Base-by-base conservation (phyloP, 2,113 vertebrate species). In the Passer domesticus region DNA sequence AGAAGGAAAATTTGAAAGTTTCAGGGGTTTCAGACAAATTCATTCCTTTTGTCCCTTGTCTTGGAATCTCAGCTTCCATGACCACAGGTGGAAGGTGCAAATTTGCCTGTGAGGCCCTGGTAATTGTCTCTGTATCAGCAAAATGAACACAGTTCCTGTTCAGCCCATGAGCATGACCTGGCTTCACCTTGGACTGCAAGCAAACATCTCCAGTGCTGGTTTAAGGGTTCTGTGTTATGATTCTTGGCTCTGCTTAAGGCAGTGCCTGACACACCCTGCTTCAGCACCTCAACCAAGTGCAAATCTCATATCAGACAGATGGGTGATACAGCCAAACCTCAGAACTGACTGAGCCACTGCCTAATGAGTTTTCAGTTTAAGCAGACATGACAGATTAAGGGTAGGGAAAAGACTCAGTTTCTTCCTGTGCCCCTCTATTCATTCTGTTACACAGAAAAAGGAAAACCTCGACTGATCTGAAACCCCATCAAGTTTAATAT, bases 311-410 rank as follows among this genome's bases (percentile, higher is more conserved):
- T 81, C 69, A 68, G 41, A 27, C 23, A 49, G 7, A 11, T 18
- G 13, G 15, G 2, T 62, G 66, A 66, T 43, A 25, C 0, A 58
- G 37, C 47, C 50, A 69, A 39, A 87, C 17, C 46, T 92, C 59
- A 44, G 50, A 67, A 30, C 47, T 52, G 24, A 47, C n/a, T 53
- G 41, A 46, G 41, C 20, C 50, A 8, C 43, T 74, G 59, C 47
- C 58, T 90, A 58, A 67, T n/a, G 68, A 93, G 58, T 66, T 94
- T 76, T 79, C 82, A 53, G 37, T 74, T 92, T 66, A 90, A 94
- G 59, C 11, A 74, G 60, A 28, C 13, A 56, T 78, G 66, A 64
- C 30, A 80, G 52, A 59, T 52, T 74, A 83, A 74, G 41, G 11
- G 37, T 23, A 85, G 33, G 39, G 6, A 67, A 85, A 80, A 39